Conservation (phyloP, 2,113 vertebrate genomes). For the Lichenostomus cassidix region DNA sequence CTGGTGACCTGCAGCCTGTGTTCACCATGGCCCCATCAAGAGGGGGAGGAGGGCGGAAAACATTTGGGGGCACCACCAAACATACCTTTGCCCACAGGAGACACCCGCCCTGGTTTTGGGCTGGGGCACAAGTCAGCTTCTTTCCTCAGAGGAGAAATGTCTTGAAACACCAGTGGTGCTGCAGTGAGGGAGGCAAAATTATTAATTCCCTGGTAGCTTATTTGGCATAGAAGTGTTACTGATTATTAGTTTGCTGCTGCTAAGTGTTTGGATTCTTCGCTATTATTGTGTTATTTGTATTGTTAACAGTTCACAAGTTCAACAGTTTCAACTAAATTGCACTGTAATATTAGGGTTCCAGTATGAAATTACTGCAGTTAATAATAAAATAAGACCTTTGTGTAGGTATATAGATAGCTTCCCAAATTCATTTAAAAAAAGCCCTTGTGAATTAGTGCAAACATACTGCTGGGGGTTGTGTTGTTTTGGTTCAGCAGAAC, state of each 20-base stretch:
- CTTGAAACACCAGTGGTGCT: neutral
- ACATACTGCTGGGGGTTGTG: neutral
- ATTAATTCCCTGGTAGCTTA: constrained; percentile 31
- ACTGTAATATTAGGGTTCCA: constrained; percentile 42
- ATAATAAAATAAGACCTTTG: constrained; percentile 58
- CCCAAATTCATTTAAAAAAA: constrained; percentile 33
- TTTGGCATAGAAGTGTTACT: constrained; percentile 28
- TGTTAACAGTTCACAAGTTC: constrained; percentile 59
- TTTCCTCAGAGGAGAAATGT: neutral
- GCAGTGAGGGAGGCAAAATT: neutral
- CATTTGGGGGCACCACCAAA: neutral
- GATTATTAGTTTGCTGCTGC: constrained; percentile 45
- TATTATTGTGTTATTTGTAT: constrained; percentile 37
- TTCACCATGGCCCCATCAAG: neutral
- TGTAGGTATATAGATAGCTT: constrained; percentile 50
- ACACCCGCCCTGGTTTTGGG: neutral
- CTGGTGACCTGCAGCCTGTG: neutral
- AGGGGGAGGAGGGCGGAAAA: neutral
- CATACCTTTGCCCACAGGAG: neutral
- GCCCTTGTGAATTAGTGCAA: neutral
- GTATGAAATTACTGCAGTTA: constrained; percentile 21
- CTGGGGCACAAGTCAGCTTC: neutral
- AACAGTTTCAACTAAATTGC: constrained; percentile 40
- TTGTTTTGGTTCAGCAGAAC: constrained; percentile 21
- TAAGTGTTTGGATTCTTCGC: constrained; percentile 36